Base-by-base conservation (phyloP, 2,888 invertebrate genomes). In the Scaptomyza caliginosa region DNA sequence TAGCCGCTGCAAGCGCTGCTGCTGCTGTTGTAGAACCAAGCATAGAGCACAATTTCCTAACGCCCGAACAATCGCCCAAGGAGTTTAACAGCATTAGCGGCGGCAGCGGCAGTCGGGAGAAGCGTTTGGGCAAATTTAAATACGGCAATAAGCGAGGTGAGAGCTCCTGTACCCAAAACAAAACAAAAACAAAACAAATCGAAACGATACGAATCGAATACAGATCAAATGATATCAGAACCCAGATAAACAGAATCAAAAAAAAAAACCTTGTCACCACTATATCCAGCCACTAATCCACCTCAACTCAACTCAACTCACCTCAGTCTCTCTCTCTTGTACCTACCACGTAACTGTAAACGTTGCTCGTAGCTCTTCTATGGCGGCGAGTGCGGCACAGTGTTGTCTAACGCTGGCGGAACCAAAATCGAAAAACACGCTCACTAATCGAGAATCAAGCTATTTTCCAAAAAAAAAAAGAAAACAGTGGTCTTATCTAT, bases 141-240 rank as follows among this genome's bases (percentile, higher is more conserved):
- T 92, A 93, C 78, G 92, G 68, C 66, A 91, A 92, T 70, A 91
- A 92, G 78, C 92, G 92, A 92, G 93, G 93, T 93, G 88, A 88
- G 86, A 28, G 43, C 26, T 26, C 74, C 64, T 59, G 54, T 48
- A 65, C 68, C 76, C 69, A 65, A 40, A 23, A 40, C 60, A 17
- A 54, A 32, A 36, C 7, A 43, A 21, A 10, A 28, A 13, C 23
- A 16, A 34, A 49, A 7, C 40, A 57, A 6, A 11, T 49, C 26
- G 11, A 32, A 7, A 36, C 34, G 17, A 48, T 28, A 24, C 32
- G 36, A 38, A 50, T 23, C 55, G 24, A 48, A 23, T 55, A 55
- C 19, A 32, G 8, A 54, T 50, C 5, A 1, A 8, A 30, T 19
- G 13, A 21, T n/a, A n/a, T n/a, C n/a, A 19, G 26, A 51, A 51